A percentile compares a stretch with the other conserved stretches of the same genome.
phyloP scores from a whole-genome alignment of 2,797 vertebrate species.

The Dendrocincla tyrannina region DNA sequence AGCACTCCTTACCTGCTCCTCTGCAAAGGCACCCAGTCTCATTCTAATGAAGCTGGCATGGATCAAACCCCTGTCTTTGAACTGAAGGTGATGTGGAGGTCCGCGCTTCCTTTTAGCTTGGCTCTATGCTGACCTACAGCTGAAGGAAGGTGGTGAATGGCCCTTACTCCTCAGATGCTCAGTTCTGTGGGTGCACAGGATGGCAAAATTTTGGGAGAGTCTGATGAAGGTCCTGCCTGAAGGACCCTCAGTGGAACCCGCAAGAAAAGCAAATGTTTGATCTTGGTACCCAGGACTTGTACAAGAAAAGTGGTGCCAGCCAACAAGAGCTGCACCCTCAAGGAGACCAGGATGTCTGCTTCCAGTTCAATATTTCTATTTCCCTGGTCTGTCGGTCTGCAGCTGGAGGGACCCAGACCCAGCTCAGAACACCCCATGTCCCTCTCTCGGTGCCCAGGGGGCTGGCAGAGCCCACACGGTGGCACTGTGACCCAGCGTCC shows the following conservation, averaged over 20 bases:
- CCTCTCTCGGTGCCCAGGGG: neutral
- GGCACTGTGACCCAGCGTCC: slow-evolving; percentile 33
- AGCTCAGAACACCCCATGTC: neutral
- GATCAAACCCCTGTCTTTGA: neutral
- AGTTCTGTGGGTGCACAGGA: neutral
- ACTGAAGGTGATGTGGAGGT: neutral
- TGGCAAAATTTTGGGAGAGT: neutral
- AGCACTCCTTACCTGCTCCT: neutral
- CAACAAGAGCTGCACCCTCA: rapidly evolving
- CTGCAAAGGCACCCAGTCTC: neutral
- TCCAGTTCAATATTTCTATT: neutral
- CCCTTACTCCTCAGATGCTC: neutral
- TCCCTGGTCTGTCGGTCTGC: neutral
- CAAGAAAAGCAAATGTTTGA: neutral
- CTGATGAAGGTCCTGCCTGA: neutral
- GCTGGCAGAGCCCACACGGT: slow-evolving; percentile 43
- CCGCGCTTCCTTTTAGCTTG: neutral
- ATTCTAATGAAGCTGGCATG: neutral
- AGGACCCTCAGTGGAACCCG: neutral
- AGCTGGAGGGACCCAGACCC: neutral
- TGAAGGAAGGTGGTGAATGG: neutral
- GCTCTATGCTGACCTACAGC: neutral
- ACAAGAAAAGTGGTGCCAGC: neutral
- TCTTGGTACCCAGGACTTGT: neutral
- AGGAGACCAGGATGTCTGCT: neutral